A percentile compares a stretch with the other conserved stretches of the same genome.
phyloP scores from a whole-genome alignment of 1,140 invertebrate genomes.

The Drosophila navojoa region DNA sequence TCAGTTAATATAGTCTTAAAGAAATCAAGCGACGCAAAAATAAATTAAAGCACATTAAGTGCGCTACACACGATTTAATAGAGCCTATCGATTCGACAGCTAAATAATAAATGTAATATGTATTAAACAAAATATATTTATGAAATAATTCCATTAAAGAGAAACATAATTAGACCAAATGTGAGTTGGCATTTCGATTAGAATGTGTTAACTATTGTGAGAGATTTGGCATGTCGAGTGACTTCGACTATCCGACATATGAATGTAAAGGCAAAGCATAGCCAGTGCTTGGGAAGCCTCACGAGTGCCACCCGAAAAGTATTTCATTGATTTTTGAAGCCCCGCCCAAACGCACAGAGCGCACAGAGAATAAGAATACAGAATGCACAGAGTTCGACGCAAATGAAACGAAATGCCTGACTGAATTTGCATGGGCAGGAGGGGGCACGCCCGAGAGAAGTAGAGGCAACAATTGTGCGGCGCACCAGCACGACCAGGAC shows the following conservation, averaged over 20 bases:
- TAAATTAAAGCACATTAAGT: slow-evolving; percentile 1
- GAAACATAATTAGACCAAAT: slow-evolving; percentile 17
- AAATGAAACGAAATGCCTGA: slow-evolving; percentile 45
- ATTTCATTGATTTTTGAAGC: slow-evolving; percentile 83
- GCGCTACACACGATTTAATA: neutral
- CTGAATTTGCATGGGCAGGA: slow-evolving; percentile 33
- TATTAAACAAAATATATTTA: no score
- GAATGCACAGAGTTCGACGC: slow-evolving; percentile 19
- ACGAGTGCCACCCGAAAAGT: slow-evolving; percentile 79
- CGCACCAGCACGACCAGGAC: slow-evolving; percentile 16
- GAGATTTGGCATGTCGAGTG: slow-evolving; percentile 65
- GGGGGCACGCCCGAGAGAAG: no score
- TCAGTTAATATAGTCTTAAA: no score
- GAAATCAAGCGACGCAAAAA: neutral
- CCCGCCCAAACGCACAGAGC: slow-evolving; percentile 46
- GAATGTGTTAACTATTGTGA: slow-evolving; percentile 29
- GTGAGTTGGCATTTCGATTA: neutral
- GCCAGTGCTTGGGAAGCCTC: slow-evolving; percentile 72
- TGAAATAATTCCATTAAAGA: neutral
- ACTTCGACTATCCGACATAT: slow-evolving; percentile 59
- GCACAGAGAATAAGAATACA: slow-evolving; percentile 26
- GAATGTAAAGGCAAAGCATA: slow-evolving; percentile 68
- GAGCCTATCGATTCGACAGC: neutral
- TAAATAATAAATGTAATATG: no score
- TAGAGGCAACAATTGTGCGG: slow-evolving; percentile 38